Evolutionary conservation across 23 tunicate species (phyloP).

Genomic region (Botrylloides violaceus): DNA sequence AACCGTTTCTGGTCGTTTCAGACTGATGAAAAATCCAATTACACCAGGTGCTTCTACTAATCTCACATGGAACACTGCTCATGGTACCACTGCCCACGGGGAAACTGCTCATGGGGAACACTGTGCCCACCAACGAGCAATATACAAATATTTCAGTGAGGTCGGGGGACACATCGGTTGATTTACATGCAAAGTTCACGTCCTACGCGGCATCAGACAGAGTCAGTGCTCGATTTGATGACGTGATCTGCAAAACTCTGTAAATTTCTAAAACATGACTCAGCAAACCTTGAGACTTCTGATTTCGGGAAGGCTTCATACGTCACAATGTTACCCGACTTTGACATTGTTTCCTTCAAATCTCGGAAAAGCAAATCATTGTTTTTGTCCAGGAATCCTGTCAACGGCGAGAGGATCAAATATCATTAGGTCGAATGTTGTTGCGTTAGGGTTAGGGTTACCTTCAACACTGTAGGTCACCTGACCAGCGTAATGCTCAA

Average conservation of each 20-base stretch:
- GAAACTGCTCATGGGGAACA: too few relatives aligned
- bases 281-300: constrained; percentile 52
- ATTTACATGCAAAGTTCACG: too few relatives aligned
- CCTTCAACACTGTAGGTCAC: constrained; percentile 89
- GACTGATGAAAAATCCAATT: constrained; percentile 16
- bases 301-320: constrained; percentile 46
- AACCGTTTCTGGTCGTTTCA: constrained; percentile 93
- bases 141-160: too few relatives aligned
- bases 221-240: too few relatives aligned
- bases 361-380: constrained; percentile 84
- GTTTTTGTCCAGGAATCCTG: constrained; percentile 94
- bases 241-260: too few relatives aligned
- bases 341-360: constrained; percentile 86
- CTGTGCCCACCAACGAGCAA: too few relatives aligned
- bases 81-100: too few relatives aligned
- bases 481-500: constrained; percentile 84
- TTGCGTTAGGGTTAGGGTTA: background rate
- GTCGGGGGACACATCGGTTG: too few relatives aligned
- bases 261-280: too few relatives aligned
- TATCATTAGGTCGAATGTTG: background rate
- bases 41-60: too few relatives aligned
- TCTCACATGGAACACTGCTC: too few relatives aligned
- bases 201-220: too few relatives aligned
- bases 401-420: background rate
- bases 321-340: constrained; percentile 48